A percentile compares a stretch with the other conserved stretches of the same genome.
Conservation (phyloP, 2,797 vertebrate genomes). For the Mus caroli region DNA sequence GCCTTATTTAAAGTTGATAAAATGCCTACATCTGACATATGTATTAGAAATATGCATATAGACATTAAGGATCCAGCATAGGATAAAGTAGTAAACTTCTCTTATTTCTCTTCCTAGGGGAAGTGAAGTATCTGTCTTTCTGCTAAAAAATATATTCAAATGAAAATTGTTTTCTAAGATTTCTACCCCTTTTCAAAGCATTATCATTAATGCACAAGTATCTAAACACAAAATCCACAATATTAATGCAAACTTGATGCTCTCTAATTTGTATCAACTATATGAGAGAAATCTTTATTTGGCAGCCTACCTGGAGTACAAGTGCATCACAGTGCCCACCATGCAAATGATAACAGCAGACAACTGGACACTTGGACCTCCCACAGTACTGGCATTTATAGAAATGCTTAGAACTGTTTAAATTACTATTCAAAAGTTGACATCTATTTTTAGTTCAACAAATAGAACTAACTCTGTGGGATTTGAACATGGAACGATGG, state of each 20-base stretch:
- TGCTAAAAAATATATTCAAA: background rate
- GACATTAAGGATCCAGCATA: background rate
- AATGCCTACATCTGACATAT: background rate
- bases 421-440: background rate
- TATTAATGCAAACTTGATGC: slow-evolving; percentile 17
- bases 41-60: background rate
- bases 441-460: background rate
- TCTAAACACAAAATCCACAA: background rate
- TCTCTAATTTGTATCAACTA: background rate
- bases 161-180: background rate
- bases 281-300: background rate
- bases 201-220: background rate
- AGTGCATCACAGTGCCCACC: background rate
- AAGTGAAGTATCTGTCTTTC: background rate
- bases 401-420: background rate
- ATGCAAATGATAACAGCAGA: background rate
- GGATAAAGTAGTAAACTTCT: background rate
- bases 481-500: background rate
- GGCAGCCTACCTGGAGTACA: background rate
- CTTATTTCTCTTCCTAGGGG: background rate
- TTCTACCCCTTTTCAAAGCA: background rate
- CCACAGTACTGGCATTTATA: background rate
- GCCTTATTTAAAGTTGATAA: background rate
- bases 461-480: background rate
- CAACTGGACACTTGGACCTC: background rate